Base-by-base conservation (phyloP, 2,113 vertebrate genomes). In the Accipiter cooperii region DNA sequence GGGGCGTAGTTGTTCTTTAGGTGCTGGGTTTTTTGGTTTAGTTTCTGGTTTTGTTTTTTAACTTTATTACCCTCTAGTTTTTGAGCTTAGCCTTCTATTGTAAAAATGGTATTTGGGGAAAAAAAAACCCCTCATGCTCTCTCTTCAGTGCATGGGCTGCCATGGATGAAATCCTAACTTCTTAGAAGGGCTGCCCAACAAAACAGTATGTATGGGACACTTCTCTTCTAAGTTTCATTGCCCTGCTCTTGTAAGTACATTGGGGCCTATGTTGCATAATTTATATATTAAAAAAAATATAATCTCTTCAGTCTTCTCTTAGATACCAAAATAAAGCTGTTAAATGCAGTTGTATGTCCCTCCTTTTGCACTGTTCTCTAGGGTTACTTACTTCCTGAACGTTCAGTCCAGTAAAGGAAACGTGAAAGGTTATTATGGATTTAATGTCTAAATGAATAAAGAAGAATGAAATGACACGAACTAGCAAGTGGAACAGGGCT, bases 171-270 rank as follows among this genome's bases (percentile, higher is more conserved):
- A 97, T 97, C 94, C 94, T 40, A 47, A 73, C 93, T 97, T 96
- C 97, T 85, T 85, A 97, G 97, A 91, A 97, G 96, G 96, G n/a
- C 94, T 85, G 93, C 94, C 93, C 96, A 90, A 65, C 49, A 88
- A 58, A 96, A 88, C 38, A 42, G 55, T 61, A 26, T 5, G 5
- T 42, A 21, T 64, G 52, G 74, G 34, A 73, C 26, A 38, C 33
- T 87, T 91, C 51, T 44, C 69, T 68, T 76, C 38, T 54, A 49
- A 40, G 34, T 58, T 65, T n/a, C 19, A 38, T 80, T 85, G 66
- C 29, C 54, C 46, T 60, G 22, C 21, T 91, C 29, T 52, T 4
- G 0, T 78, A 71, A 66, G 36, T 79, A 46, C 12, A 4, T 34
- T 52, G 20, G 38, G 49, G 66, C 40, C 68, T 73, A 2, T 42